phyloP scores from a whole-genome alignment of 2,888 invertebrate species.

The Cephus rjabovi region DNA sequence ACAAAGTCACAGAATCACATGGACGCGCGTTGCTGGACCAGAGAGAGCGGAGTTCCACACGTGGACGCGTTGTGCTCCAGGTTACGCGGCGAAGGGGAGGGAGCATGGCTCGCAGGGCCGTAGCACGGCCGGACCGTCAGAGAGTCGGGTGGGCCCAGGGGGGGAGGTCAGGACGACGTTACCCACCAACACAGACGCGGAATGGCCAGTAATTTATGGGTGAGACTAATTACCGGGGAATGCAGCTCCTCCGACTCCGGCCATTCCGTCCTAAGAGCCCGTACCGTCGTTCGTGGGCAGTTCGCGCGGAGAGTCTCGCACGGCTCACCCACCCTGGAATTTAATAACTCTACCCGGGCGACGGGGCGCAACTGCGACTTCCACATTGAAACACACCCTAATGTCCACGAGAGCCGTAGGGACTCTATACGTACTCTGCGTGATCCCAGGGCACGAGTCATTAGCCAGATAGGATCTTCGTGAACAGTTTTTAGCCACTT shows the following conservation, averaged over 20 bases:
- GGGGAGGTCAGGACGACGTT: conserved; percentile 28
- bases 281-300: conserved; percentile 18
- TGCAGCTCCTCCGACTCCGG: conserved; percentile 57
- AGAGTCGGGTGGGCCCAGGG: conserved; percentile 1
- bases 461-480: neutral
- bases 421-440: neutral
- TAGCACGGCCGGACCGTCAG: neutral
- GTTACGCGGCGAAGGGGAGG: neutral
- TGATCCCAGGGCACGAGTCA: neutral
- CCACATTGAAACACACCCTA: neutral
- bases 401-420: neutral
- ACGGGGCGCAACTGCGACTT: neutral
- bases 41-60: neutral
- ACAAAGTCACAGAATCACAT: neutral
- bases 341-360: conserved; percentile 3
- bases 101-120: neutral
- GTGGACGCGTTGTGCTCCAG: neutral
- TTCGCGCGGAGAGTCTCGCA: conserved; percentile 26
- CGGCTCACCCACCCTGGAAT: conserved; percentile 18
- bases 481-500: neutral
- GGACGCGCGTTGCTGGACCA: neutral
- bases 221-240: conserved; percentile 64
- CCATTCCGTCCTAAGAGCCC: conserved; percentile 19
- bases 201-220: conserved; percentile 62
- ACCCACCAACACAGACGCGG: conserved; percentile 53